Percentiles rank a stretch among this genome's conserved stretches.
Evolutionary conservation across 2,113 vertebrate genomes (phyloP).

Genomic region (Cyprinodon tularosa): DNA sequence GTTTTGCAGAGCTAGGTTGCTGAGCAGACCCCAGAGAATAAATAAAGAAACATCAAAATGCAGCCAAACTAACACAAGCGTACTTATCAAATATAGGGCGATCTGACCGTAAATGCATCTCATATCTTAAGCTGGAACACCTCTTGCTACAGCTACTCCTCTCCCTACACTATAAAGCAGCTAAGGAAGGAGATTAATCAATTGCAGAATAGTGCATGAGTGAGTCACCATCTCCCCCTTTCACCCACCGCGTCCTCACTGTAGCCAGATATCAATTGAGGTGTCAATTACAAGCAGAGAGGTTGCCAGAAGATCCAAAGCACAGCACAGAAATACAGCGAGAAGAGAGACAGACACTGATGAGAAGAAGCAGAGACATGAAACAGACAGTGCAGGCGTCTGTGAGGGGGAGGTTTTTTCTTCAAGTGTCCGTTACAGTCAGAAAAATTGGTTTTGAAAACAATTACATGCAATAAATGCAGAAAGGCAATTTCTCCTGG

Average conservation of each 20-base stretch:
- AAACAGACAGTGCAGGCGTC: neutral
- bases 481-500: conserved; percentile 17
- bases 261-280: conserved; percentile 32
- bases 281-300: conserved; percentile 38
- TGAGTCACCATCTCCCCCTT: conserved; percentile 35
- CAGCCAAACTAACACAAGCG: neutral
- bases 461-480: conserved; percentile 13
- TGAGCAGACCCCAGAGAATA: conserved; percentile 1
- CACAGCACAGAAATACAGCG: conserved; percentile 19
- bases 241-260: conserved; percentile 36
- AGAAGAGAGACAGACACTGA: conserved; percentile 29
- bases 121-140: neutral
- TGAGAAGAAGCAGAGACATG: conserved; percentile 27
- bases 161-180: conserved; percentile 12
- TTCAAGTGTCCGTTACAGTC: conserved; percentile 25
- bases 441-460: conserved; percentile 21
- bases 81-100: too few species aligned
- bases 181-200: conserved; percentile 33
- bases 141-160: neutral
- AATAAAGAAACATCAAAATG: neutral
- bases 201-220: conserved; percentile 17
- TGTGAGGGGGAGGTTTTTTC: conserved; percentile 17
- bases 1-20: conserved; percentile 8
- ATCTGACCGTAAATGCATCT: neutral
- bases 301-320: conserved; percentile 40